These are phyloP conservation scores for Forbesichthys papilliferus DNA, from an alignment of 2,113 vertebrate genomes.

Conservation along the genomic window DNA sequence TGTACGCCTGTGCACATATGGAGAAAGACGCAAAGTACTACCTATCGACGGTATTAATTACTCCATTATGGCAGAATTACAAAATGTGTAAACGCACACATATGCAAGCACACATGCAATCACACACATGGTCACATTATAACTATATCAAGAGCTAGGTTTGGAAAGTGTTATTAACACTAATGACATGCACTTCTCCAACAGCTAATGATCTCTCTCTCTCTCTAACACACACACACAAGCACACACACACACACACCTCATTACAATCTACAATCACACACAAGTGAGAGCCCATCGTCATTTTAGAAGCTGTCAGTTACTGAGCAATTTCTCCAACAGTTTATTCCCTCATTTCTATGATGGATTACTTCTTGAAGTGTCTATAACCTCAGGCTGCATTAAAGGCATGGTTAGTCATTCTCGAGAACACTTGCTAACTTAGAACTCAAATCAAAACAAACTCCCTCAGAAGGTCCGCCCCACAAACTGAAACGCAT, in stretches of 20 bases:
- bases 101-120: slow-evolving; percentile 14
- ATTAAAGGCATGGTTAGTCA: background rate
- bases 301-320: slow-evolving; percentile 34
- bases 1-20: slow-evolving; percentile 18
- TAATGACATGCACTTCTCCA: slow-evolving; percentile 2
- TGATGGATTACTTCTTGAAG: background rate
- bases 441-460: background rate
- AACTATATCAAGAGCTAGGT: slow-evolving; percentile 13
- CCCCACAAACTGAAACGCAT: background rate
- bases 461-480: background rate
- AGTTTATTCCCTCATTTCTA: slow-evolving; percentile 38
- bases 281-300: slow-evolving; percentile 3
- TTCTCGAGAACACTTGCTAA: too few species aligned
- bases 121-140: slow-evolving; percentile 7
- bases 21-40: slow-evolving; percentile 60
- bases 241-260: background rate
- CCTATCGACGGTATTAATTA: slow-evolving; percentile 79
- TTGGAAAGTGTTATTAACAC: slow-evolving; percentile 28
- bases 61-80: slow-evolving; percentile 35
- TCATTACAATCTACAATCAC: slow-evolving; percentile 36
- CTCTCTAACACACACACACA: slow-evolving; percentile 2
- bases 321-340: slow-evolving; percentile 43
- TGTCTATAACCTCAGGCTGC: slow-evolving; percentile 15
- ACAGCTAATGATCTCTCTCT: slow-evolving; percentile 20
- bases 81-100: slow-evolving; percentile 19